phyloP scores from a whole-genome alignment of 2,888 invertebrate genomes.

The Protonemura montana region DNA sequence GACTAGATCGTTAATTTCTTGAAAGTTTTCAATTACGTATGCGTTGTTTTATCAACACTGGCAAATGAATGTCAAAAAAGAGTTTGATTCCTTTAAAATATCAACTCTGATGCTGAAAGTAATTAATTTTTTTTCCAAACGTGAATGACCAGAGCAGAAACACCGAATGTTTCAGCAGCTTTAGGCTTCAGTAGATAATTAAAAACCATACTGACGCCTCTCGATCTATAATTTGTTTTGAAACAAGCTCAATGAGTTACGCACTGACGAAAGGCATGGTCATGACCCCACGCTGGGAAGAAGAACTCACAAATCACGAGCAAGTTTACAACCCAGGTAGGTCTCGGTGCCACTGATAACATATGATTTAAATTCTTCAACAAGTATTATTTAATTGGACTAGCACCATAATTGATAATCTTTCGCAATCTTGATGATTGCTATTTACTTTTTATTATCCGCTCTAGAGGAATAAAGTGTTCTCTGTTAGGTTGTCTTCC shows the following conservation, averaged over 20 bases:
- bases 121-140: too few species aligned
- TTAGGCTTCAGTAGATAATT: not conserved
- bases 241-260: not conserved
- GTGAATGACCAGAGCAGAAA: too few species aligned
- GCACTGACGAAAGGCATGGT: not conserved
- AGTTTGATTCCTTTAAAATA: too few species aligned
- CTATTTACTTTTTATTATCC: not conserved
- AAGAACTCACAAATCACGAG: not conserved
- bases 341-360: not conserved
- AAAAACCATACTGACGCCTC: not conserved
- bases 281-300: not conserved
- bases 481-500: not conserved
- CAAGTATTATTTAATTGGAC: not conserved
- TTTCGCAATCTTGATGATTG: not conserved
- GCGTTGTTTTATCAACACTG: too few species aligned
- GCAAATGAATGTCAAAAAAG: too few species aligned
- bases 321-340: not conserved
- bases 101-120: too few species aligned
- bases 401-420: not conserved
- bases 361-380: not conserved
- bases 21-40: too few species aligned
- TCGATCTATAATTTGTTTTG: not conserved
- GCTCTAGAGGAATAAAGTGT: not conserved
- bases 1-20: too few species aligned
- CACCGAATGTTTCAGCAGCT: too few species aligned